Evolutionary conservation across 2,797 vertebrate species (phyloP).

Genomic region (Anguilla pacifica): DNA sequence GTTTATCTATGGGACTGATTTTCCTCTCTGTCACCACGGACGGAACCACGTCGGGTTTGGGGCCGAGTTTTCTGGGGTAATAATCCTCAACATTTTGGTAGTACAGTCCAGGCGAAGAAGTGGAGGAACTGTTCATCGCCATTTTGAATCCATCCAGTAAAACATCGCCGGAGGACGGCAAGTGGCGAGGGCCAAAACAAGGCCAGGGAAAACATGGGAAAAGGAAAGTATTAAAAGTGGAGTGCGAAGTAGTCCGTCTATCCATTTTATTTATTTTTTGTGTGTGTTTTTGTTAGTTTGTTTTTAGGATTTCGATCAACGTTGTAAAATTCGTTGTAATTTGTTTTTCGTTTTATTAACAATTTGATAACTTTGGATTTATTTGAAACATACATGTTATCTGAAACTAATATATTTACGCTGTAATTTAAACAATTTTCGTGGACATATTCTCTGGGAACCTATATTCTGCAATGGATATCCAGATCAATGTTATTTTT

Average conservation of each 20-base stretch:
- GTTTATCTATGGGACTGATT: slow-evolving; percentile 66
- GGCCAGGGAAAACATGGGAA: not conserved
- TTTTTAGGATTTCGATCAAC: not conserved
- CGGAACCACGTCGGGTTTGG: slow-evolving; percentile 80
- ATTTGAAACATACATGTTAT: no score
- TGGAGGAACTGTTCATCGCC: slow-evolving; percentile 73
- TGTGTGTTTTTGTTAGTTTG: not conserved
- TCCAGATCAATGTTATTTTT: no score
- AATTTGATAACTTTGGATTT: no score
- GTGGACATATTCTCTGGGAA: no score
- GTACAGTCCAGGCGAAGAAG: slow-evolving; percentile 63
- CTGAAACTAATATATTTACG: no score
- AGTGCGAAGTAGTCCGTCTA: not conserved
- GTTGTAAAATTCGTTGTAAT: no score
- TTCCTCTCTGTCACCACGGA: slow-evolving; percentile 78
- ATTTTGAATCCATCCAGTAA: slow-evolving; percentile 52
- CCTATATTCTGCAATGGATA: no score
- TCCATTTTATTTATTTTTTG: not conserved
- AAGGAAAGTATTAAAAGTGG: not conserved
- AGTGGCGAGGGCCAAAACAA: not conserved
- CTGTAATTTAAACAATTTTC: no score
- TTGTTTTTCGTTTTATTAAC: not conserved
- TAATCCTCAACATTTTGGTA: slow-evolving; percentile 68
- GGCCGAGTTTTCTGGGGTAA: slow-evolving; percentile 75
- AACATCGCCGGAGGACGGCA: not conserved